Conservation (phyloP, 2,797 vertebrate species). For the Craterocephalus amniculus region DNA sequence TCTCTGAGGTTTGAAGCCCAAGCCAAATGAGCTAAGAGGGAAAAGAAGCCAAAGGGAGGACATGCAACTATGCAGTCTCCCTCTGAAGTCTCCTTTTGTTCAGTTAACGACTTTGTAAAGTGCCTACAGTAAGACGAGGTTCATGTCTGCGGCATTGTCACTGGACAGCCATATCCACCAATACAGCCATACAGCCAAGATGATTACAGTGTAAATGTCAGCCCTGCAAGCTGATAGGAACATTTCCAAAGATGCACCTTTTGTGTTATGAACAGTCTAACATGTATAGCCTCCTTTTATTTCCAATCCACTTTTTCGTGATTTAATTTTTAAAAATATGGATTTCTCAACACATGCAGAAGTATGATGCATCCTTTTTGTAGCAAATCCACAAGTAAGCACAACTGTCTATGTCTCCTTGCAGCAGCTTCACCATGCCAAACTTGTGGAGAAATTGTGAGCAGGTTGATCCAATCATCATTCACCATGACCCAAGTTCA, state of each 20-base stretch:
- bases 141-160: neutral
- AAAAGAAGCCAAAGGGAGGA: conserved; percentile 29
- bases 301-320: neutral
- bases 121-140: neutral
- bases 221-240: neutral
- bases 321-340: neutral
- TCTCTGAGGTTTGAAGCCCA: conserved; percentile 44
- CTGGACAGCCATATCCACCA: neutral
- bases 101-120: neutral
- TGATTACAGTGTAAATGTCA: neutral
- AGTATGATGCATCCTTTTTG: neutral
- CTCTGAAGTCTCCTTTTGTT: conserved; percentile 19
- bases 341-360: neutral
- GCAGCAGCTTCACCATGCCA: too few species aligned
- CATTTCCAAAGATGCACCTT: neutral
- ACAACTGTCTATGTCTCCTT: too few species aligned
- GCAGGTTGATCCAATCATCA: too few species aligned
- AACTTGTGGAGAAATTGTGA: too few species aligned
- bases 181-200: neutral
- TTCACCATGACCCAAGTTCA: neutral
- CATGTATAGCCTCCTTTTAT: neutral
- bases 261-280: neutral
- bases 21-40: conserved; percentile 59
- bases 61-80: conserved; percentile 7
- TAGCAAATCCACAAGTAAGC: too few species aligned